Evolutionary conservation across 2,888 invertebrate genomes (phyloP), one percentile per base, ranked within the genome.

Genomic region (Oligia latruncula): DNA sequence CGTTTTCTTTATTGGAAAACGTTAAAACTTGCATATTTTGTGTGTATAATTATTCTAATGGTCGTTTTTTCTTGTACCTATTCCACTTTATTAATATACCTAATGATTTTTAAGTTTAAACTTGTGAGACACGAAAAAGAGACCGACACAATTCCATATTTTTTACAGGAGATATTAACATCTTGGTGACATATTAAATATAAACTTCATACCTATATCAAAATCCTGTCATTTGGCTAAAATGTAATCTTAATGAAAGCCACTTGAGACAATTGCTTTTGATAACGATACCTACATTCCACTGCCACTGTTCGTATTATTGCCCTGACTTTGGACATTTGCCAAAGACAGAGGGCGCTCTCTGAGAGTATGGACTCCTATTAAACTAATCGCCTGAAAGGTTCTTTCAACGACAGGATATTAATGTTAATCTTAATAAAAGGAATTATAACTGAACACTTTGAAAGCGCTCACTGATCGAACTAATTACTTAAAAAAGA

Each of bases 351-450:
- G 40, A 71, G 82, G 4, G 35, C 52, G n/a, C 65, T 83, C 80
- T 77, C 84, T 85, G 84, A 85, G 85, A 83, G 81, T 83, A 13
- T 35, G 29, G 83, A 74, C 78, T 80, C 80, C 87, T 87, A 88
- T 87, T 90, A 90, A 90, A 89, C 87, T 89, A 90, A 91, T 91
- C 88, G 84, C 75, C 82, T 90, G 84, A 90, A 89, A 89, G 86
- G 73, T 85, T 86, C 80, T 64, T 17, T 29, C 17, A 64, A 64
- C 29, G 29, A 62, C 8, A n/a, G 46, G 66, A n/a, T 11, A 9
- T 46, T 46, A 49, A 6, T 46, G 20, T 29, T 15, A 62, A 64
- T 64, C 17, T 64, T 64, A 64, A 6, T 64, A 64, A 15, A 29
- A 62, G 29, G 15, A 62, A 62, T 62, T 15, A 62, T 29, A 15